Percentiles rank a stretch among this genome's conserved stretches.
Evolutionary conservation across 2,888 invertebrate species (phyloP).

Genomic region (Spisula subtruncata): DNA sequence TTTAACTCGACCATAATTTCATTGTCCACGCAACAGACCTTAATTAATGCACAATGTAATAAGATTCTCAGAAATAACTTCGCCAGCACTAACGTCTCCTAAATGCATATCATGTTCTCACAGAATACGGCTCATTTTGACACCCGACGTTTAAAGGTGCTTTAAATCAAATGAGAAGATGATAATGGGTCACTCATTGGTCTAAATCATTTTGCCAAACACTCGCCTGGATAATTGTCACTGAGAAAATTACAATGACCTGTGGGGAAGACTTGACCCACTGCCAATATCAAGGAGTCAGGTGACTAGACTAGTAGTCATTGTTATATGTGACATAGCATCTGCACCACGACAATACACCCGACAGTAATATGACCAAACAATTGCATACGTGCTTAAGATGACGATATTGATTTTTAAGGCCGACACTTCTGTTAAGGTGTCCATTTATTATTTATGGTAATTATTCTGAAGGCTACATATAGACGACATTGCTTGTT

Average conservation of each 20-base stretch:
- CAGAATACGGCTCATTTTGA: not conserved
- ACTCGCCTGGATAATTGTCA: conserved; percentile 24
- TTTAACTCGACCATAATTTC: not conserved
- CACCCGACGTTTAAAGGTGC: not conserved
- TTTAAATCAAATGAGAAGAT: conserved; percentile 33
- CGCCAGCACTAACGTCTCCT: not conserved
- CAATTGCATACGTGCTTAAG: not conserved
- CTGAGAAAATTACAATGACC: conserved; percentile 25
- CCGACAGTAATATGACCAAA: not conserved
- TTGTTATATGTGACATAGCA: not conserved
- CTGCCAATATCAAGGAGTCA: not conserved
- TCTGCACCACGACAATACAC: not conserved
- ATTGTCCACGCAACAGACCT: not conserved
- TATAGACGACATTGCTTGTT: not conserved
- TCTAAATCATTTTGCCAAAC: not conserved
- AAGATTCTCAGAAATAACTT: not conserved
- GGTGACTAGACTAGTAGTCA: not conserved
- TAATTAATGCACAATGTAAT: not conserved
- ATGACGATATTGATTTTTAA: not conserved
- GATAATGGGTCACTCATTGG: conserved; percentile 33
- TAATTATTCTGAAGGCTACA: not conserved
- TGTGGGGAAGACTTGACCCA: not conserved
- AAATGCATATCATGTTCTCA: conserved; percentile 9
- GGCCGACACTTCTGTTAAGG: not conserved
- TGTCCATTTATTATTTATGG: not conserved